Base-by-base conservation (phyloP, 2,113 vertebrate genomes). In the Conger conger region DNA sequence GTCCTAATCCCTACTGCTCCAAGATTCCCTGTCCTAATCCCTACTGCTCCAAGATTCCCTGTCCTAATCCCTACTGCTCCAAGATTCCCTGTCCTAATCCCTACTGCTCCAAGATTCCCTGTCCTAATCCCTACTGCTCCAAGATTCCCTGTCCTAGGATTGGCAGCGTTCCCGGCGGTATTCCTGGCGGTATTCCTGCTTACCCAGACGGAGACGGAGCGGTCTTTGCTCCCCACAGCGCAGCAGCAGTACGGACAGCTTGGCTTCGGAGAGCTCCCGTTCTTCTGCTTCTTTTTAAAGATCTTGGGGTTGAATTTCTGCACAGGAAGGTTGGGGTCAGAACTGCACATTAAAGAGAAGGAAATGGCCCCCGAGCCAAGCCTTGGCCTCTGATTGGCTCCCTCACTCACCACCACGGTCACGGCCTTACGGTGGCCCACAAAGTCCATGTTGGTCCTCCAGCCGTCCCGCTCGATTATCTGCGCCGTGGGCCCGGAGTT, bases 291-390 rank as follows among this genome's bases (percentile, higher is more conserved):
- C 96, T 99, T 99, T 91, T 99, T 98, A 86, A 99, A 99, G 91
- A 99, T 99, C 94, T 99, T 99, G 53, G 98, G 98, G 90, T 99
- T 99, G 92, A 99, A 99, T 95, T 99, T 99, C 98, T 99, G 81
- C 84, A 63, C 20, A 63, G 57, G 27, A 7, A 63, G 57, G 45
- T 50, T 50, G 15, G 45, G 7, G 45, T 50, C 40, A 50, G 45
- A 50, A 50, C 11, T 50, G 9, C 45, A 50, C 45, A 50, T n/a
- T n/a, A 9, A 50, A 50, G 15, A 13, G 18, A 63, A 27, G 20
- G 2, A 63, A 63, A 63, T 63, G 20, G 57, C 57, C 4, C 4
- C 57, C 3, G 20, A 27, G 57, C 18, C 23, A 18, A 37, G 33
- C 35, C 36, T 33, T 79, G 18, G 77, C 33, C 17, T 37, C 11